Conservation (phyloP, 1,140 invertebrate genomes). For the Notospermus geniculatus region DNA sequence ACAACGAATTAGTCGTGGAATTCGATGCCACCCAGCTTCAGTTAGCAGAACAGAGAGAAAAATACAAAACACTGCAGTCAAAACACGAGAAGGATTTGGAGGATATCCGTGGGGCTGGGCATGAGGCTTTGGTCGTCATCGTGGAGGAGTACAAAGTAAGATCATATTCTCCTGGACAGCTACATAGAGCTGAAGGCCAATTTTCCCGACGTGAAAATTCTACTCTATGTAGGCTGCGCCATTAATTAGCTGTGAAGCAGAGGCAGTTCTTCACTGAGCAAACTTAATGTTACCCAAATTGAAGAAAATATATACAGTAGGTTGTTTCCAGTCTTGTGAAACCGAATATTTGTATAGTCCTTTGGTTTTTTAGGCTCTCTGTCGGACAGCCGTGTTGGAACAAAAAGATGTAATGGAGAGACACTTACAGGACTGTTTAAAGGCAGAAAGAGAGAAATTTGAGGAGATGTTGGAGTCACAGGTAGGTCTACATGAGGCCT, state of each 20-base stretch:
- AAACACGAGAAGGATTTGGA: constrained; percentile 28
- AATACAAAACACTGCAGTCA: constrained; percentile 21
- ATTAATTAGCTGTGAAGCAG: no score
- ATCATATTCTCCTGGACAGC: no score
- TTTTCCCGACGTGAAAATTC: no score
- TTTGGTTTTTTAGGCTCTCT: constrained; percentile 21
- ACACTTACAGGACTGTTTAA: constrained; percentile 22
- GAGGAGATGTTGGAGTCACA: constrained; percentile 24
- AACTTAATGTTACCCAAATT: no score
- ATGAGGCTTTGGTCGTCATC: constrained; percentile 32
- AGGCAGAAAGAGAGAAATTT: constrained; percentile 19
- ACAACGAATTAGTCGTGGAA: no score
- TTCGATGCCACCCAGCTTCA: background rate
- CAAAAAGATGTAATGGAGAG: constrained; percentile 25
- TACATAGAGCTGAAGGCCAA: no score
- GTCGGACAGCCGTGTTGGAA: constrained; percentile 24
- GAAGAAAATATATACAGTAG: no score
- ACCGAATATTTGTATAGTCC: background rate
- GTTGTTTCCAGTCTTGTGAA: no score
- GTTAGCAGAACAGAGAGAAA: constrained; percentile 21
- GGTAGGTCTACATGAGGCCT: constrained; percentile 16
- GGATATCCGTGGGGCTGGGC: constrained; percentile 27
- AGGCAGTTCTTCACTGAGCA: no score
- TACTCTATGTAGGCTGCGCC: no score
- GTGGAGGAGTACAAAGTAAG: constrained; percentile 41